Evolutionary conservation across 2,797 vertebrate genomes (phyloP).

Genomic region (Eutrigla gurnardus): DNA sequence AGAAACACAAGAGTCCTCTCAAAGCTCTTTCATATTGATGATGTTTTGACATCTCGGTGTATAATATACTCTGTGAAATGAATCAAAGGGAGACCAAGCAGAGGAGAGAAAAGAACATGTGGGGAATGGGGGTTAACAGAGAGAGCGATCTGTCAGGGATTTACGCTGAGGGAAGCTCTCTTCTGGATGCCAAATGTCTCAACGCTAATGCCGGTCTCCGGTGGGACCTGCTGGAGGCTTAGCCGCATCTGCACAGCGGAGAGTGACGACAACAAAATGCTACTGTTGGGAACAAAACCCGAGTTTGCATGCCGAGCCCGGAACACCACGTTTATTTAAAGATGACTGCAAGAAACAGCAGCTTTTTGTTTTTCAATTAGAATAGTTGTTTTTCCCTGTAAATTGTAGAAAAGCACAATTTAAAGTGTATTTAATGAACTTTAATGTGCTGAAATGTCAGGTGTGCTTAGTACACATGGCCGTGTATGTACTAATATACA

Average conservation of each 20-base stretch:
- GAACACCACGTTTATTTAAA: slow-evolving; percentile 34
- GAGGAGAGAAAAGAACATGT: slow-evolving; percentile 13
- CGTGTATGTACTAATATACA: no score
- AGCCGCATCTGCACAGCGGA: slow-evolving; percentile 53
- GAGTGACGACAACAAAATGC: slow-evolving; percentile 59
- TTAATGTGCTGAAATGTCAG: no score
- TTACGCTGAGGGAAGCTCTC: slow-evolving; percentile 54
- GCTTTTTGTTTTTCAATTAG: slow-evolving; percentile 19
- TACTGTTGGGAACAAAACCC: slow-evolving; percentile 39
- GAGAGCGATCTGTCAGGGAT: slow-evolving; percentile 62
- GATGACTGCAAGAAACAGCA: slow-evolving; percentile 18
- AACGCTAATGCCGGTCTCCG: slow-evolving; percentile 52
- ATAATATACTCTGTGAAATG: slow-evolving; percentile 42
- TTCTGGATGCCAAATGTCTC: slow-evolving; percentile 59
- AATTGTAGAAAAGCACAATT: no score
- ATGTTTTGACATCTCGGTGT: slow-evolving; percentile 65
- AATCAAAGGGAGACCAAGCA: slow-evolving; percentile 48
- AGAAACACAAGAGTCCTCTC: slow-evolving; percentile 47
- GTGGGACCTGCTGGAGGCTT: slow-evolving; percentile 48
- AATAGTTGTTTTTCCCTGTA: not conserved
- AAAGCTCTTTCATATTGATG: slow-evolving; percentile 65
- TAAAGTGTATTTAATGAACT: no score
- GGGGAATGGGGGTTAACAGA: slow-evolving; percentile 22
- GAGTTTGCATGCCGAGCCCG: slow-evolving; percentile 1
- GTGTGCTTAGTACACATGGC: no score